A percentile compares a stretch with the other conserved stretches of the same genome.
phyloP scores from a whole-genome alignment of 2,888 invertebrate genomes.

The Sinopyrophorus schimmeli region DNA sequence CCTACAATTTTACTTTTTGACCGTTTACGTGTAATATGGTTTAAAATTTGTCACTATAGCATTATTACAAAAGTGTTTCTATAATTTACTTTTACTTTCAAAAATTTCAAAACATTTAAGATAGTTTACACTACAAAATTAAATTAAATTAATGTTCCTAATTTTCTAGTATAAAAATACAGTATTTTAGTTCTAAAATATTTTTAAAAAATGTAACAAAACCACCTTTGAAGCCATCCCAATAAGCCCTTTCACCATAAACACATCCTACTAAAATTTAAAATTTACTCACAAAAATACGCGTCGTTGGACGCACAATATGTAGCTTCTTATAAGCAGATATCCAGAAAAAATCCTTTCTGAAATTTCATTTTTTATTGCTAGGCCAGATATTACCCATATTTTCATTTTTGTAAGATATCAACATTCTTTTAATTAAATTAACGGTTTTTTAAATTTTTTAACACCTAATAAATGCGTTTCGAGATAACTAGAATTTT shows the following conservation, averaged over 20 bases:
- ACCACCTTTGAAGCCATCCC: constrained; percentile 8
- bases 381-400: constrained; percentile 1
- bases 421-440: too few species aligned
- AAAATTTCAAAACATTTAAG: too few species aligned
- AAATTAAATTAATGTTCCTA: background rate
- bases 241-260: constrained; percentile 10
- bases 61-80: too few species aligned
- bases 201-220: background rate
- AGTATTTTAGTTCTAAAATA: background rate
- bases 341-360: constrained; percentile 6
- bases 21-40: too few species aligned
- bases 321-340: constrained; percentile 22
- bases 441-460: too few species aligned
- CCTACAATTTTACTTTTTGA: too few species aligned
- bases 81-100: too few species aligned
- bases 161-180: background rate
- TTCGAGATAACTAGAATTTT: too few species aligned
- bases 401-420: background rate
- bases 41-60: too few species aligned
- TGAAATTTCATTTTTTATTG: constrained; percentile 2
- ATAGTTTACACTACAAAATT: too few species aligned
- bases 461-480: too few species aligned
- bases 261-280: background rate
- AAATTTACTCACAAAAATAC: constrained; percentile 17
- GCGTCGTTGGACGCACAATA: constrained; percentile 23